Conservation (phyloP, 2,113 vertebrate genomes). For the Heteronetta atricapilla region DNA sequence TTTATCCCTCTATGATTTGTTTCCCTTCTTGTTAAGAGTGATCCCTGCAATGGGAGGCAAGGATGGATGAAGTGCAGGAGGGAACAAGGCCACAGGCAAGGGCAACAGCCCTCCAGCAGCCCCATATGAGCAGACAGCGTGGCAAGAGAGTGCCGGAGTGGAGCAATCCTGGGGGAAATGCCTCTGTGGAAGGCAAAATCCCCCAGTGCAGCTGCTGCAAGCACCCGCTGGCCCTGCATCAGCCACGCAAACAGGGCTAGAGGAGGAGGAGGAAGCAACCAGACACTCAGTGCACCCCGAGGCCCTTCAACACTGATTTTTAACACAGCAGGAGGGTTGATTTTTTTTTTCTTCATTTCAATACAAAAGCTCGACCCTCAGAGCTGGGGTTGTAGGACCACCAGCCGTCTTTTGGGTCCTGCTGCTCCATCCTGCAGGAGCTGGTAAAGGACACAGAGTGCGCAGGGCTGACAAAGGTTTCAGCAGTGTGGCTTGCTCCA, state of each 20-base stretch:
- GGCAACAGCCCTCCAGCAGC: background rate
- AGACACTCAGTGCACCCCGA: background rate
- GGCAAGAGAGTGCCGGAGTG: background rate
- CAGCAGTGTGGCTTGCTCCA: background rate
- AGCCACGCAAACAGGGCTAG: background rate
- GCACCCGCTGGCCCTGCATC: background rate
- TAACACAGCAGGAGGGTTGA: background rate
- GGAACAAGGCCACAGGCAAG: background rate
- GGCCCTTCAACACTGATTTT: background rate
- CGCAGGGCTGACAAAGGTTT: background rate
- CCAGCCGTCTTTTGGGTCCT: background rate
- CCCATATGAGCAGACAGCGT: background rate
- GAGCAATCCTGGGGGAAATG: background rate
- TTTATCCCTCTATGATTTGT: no score
- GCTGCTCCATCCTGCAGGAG: no score
- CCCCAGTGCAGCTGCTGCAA: background rate
- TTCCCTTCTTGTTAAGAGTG: background rate
- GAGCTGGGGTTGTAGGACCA: background rate
- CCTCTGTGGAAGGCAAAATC: background rate
- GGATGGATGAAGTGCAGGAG: background rate
- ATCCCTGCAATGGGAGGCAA: background rate
- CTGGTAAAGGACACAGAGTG: background rate
- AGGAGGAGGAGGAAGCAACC: background rate
- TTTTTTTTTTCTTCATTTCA: background rate
- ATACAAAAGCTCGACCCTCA: no score